Conservation (phyloP, 2,888 invertebrate species). For the Celastrina argiolus region DNA sequence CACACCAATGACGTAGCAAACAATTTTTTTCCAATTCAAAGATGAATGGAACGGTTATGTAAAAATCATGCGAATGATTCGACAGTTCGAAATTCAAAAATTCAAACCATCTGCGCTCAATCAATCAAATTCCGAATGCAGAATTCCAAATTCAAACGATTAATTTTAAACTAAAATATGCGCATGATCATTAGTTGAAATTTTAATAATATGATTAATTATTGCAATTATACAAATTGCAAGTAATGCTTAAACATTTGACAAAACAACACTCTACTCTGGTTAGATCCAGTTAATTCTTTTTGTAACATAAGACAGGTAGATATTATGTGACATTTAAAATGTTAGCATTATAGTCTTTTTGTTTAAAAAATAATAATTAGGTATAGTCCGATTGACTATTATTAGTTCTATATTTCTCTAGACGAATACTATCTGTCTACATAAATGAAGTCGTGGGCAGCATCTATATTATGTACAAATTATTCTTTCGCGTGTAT, state of each 20-base stretch:
- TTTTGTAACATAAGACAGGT: too few relatives aligned
- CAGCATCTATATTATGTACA: not conserved
- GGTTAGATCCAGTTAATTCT: too few relatives aligned
- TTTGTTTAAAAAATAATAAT: too few relatives aligned
- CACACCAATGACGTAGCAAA: slow-evolving; percentile 57
- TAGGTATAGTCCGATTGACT: too few relatives aligned
- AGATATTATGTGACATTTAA: too few relatives aligned
- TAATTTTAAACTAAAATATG: not conserved
- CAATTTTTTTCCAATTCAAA: slow-evolving; percentile 56
- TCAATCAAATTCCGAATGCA: slow-evolving; percentile 18
- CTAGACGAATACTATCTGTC: too few relatives aligned
- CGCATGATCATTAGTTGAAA: not conserved
- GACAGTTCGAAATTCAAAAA: slow-evolving; percentile 43
- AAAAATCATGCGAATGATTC: slow-evolving; percentile 37
- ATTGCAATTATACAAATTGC: not conserved
- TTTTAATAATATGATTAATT: not conserved
- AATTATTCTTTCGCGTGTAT: slow-evolving; percentile 7
- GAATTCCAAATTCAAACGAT: slow-evolving; percentile 18
- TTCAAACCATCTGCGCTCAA: slow-evolving; percentile 27
- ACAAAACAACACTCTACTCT: not conserved
- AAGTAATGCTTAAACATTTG: not conserved
- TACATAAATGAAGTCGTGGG: slow-evolving; percentile 1
- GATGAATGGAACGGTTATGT: slow-evolving; percentile 43
- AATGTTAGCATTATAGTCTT: too few relatives aligned
- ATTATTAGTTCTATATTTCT: too few relatives aligned